Conservation (phyloP, 2,797 vertebrate species). For the Hirundo rustica region DNA sequence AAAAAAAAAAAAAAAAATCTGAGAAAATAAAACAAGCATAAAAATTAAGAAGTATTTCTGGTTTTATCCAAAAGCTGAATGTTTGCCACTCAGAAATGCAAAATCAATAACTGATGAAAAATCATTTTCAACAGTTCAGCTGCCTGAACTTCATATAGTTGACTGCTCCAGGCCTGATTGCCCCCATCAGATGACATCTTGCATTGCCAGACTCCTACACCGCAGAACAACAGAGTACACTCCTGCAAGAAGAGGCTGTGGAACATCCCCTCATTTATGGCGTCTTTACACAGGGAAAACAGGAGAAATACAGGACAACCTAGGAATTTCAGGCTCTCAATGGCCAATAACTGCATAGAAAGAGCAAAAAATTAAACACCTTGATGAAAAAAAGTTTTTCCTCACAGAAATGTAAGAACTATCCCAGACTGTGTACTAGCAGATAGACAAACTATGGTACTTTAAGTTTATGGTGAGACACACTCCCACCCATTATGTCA, state of each 20-base stretch:
- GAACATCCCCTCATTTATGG: neutral
- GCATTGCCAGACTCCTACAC: neutral
- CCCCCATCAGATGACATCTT: neutral
- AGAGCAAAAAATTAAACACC: neutral
- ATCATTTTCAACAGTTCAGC: neutral
- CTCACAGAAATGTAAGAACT: neutral
- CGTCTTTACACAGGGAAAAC: neutral
- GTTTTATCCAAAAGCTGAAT: neutral
- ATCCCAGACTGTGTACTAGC: neutral
- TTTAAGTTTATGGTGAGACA: neutral
- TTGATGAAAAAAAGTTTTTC: neutral
- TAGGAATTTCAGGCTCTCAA: neutral
- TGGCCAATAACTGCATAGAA: neutral
- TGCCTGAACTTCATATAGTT: neutral
- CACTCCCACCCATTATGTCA: neutral
- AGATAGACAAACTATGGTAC: neutral
- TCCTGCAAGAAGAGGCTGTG: neutral
- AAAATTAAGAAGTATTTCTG: neutral
- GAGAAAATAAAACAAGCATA: neutral
- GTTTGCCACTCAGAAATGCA: neutral
- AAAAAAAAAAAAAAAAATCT: neutral
- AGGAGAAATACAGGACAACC: neutral
- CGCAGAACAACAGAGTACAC: fast-evolving
- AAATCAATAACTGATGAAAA: neutral
- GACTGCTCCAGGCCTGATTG: neutral